These are phyloP conservation scores for Poecilia gillii DNA, from an alignment of 2,797 vertebrate genomes.

Conservation along the genomic window DNA sequence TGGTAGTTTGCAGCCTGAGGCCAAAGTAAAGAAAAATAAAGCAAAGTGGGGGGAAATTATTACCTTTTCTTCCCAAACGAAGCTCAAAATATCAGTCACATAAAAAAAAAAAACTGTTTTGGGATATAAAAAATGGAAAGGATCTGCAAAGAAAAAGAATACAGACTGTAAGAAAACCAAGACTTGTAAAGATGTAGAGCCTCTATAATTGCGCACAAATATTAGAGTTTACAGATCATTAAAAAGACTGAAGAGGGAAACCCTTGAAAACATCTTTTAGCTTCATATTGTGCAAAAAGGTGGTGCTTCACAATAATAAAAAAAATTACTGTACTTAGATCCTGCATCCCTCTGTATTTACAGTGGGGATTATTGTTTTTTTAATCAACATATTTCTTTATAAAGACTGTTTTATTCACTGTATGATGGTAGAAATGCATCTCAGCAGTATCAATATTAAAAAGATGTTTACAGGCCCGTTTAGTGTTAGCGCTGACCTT, in stretches of 20 bases:
- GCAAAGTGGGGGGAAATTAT: neutral
- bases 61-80: neutral
- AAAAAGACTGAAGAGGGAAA: neutral
- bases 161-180: neutral
- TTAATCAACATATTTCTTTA: neutral
- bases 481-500: slow-evolving; percentile 35
- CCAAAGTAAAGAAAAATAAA: neutral
- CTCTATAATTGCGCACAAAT: neutral
- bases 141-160: neutral
- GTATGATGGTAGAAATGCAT: neutral
- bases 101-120: neutral
- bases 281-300: neutral
- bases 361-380: neutral
- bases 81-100: neutral
- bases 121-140: neutral
- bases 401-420: neutral
- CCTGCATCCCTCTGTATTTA: slow-evolving; percentile 8
- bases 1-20: slow-evolving; percentile 1
- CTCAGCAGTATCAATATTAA: slow-evolving; percentile 5
- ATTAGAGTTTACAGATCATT: neutral
- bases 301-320: neutral
- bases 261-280: neutral
- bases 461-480: slow-evolving; percentile 21
- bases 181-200: neutral
- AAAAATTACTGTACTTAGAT: neutral